Base-by-base conservation (phyloP, 2,113 vertebrate species). In the Zeus faber region DNA sequence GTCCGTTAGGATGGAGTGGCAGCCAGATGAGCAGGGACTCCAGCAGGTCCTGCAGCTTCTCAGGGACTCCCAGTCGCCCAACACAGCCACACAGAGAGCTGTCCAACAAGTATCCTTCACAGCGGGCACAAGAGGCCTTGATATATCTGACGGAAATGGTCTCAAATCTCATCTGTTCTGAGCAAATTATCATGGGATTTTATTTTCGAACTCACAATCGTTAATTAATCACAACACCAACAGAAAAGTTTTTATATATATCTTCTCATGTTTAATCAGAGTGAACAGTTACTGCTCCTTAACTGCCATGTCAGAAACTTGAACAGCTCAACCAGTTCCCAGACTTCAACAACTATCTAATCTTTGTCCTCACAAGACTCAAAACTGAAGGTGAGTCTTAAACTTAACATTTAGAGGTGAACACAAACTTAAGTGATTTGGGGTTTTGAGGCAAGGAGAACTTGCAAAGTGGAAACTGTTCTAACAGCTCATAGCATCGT, bases 261-360 rank as follows among this genome's bases (percentile, higher is more conserved):
- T n/a, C n/a, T n/a, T n/a, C n/a, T n/a, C n/a, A n/a, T n/a, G n/a
- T n/a, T n/a, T n/a, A n/a, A n/a, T n/a, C n/a, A n/a, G n/a, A n/a
- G n/a, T 35, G 9, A 35, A 35, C 14, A 13, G 1, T 35, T 65
- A 50, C 59, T 62, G 2, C 1, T 84, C 87, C 91, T 92, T 89
- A 88, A 90, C 85, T 0, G 2, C 26, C 1, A 0, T 58, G 2
- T 9, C 72, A 97, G 95, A 97, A 97, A 92, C 89, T 97, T 62
- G 95, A 97, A 82, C 95, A 97, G 78, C 91, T 97, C 62, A 97
- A 97, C 80, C 94, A 96, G 65, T 97, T 92, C 72, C 95, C 95
- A 0, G 95, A 97, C 80, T 97, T 97, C 85, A 97, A 97, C 87
- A 97, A 96, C 74, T 97, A 96, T 87, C 84, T 97, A 57, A 97